These are phyloP conservation scores for Hecatera dysodea DNA, from an alignment of 2,888 invertebrate genomes.

Conservation along the genomic window DNA sequence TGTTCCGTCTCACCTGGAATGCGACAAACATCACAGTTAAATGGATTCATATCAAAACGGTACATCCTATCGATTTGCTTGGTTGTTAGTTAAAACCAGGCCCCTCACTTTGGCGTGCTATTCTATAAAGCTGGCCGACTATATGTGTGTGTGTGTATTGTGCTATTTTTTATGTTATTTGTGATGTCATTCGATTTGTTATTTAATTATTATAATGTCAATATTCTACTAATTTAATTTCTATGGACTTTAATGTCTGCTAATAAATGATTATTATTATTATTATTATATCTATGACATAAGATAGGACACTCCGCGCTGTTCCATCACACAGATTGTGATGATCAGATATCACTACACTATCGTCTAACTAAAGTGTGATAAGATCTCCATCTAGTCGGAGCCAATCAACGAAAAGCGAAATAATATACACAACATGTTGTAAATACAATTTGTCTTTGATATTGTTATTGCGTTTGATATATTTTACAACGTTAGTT, in stretches of 20 bases:
- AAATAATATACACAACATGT: neutral
- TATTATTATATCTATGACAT: neutral
- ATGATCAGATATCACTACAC: conserved; percentile 19
- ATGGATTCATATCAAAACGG: neutral
- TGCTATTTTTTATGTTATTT: too few species aligned
- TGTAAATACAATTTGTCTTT: neutral
- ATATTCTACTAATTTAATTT: too few species aligned
- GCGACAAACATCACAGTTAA: conserved; percentile 36
- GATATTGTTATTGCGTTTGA: neutral
- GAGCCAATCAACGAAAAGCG: conserved; percentile 7
- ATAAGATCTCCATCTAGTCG: conserved; percentile 31
- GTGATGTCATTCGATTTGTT: too few species aligned
- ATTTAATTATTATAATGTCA: too few species aligned
- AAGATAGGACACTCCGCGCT: conserved; percentile 6
- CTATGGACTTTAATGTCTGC: too few species aligned
- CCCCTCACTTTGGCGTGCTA: neutral
- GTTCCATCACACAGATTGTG: conserved; percentile 5
- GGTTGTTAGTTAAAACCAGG: neutral
- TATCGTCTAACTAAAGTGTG: conserved; percentile 16
- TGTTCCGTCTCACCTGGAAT: conserved; percentile 96
- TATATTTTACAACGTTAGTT: neutral
- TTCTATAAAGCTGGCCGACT: neutral
- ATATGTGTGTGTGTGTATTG: too few species aligned
- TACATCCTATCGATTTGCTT: neutral
- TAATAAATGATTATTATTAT: too few species aligned